phyloP scores from a whole-genome alignment of 2,888 invertebrate genomes.

The Aleiodes leptofemur region DNA sequence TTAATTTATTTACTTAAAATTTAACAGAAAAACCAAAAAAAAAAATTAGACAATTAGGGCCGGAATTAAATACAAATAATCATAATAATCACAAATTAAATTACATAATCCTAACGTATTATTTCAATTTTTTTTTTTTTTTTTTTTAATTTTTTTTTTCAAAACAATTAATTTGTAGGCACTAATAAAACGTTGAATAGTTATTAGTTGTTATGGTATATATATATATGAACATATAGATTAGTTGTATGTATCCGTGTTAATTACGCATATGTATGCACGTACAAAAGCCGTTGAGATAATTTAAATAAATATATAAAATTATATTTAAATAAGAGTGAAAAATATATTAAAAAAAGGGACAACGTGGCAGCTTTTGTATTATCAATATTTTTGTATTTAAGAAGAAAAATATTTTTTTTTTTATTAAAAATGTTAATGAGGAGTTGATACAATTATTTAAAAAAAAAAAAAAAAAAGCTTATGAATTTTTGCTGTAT shows the following conservation, averaged over 20 bases:
- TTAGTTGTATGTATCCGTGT: constrained; percentile 49
- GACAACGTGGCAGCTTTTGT: constrained; percentile 36
- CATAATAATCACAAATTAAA: not conserved
- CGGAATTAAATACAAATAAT: not conserved
- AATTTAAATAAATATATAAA: constrained; percentile 14
- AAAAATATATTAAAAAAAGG: constrained; percentile 23
- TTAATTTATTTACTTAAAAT: not conserved
- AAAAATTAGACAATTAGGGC: not conserved
- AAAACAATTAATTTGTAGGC: constrained; percentile 32
- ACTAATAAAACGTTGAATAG: constrained; percentile 43
- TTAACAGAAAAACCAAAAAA: not conserved
- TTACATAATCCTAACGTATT: not conserved
- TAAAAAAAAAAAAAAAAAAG: too few relatives aligned
- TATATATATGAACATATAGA: constrained; percentile 37
- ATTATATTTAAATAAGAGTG: not conserved
- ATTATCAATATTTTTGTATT: not conserved
- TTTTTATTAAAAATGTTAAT: too few relatives aligned
- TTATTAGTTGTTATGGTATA: constrained; percentile 48
- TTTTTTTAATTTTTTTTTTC: not conserved
- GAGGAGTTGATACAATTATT: too few relatives aligned
- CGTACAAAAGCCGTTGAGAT: constrained; percentile 32
- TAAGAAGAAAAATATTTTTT: not conserved
- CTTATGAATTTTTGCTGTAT: too few relatives aligned
- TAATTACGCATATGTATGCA: constrained; percentile 47
- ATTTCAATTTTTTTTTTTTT: constrained; percentile 16